Evolutionary conservation across 30 jellyfish, hydroid and myxozoan species (phyloP).

Genomic region (Rhopilema esculentum): DNA sequence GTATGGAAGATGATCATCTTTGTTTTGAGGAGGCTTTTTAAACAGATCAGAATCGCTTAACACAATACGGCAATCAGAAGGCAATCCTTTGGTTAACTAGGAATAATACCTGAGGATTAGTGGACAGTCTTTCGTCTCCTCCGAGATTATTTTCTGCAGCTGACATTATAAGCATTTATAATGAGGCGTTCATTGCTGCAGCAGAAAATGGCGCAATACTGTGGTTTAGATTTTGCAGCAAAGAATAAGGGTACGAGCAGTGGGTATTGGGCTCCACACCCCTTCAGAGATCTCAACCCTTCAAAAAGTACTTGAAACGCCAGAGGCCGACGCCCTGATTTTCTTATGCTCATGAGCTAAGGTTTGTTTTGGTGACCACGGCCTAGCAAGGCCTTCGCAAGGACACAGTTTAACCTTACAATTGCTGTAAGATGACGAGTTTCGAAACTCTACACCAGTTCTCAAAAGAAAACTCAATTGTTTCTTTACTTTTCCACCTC

Average conservation of each 20-base stretch:
- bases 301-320: too few species aligned
- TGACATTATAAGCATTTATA: background rate
- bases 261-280: too few species aligned
- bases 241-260: too few species aligned
- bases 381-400: background rate
- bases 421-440: too few species aligned
- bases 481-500: too few species aligned
- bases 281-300: too few species aligned
- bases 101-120: background rate
- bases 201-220: too few species aligned
- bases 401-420: background rate
- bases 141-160: background rate
- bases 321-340: too few species aligned
- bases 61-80: background rate
- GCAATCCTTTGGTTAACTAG: background rate
- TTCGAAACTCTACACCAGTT: too few species aligned
- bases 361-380: background rate
- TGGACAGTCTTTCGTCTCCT: background rate
- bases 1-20: background rate
- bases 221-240: too few species aligned
- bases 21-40: background rate
- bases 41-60: background rate
- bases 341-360: too few species aligned
- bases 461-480: too few species aligned
- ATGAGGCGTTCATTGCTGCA: background rate